phyloP scores from a whole-genome alignment of 2,113 vertebrate genomes.

The Ictalurus punctatus region DNA sequence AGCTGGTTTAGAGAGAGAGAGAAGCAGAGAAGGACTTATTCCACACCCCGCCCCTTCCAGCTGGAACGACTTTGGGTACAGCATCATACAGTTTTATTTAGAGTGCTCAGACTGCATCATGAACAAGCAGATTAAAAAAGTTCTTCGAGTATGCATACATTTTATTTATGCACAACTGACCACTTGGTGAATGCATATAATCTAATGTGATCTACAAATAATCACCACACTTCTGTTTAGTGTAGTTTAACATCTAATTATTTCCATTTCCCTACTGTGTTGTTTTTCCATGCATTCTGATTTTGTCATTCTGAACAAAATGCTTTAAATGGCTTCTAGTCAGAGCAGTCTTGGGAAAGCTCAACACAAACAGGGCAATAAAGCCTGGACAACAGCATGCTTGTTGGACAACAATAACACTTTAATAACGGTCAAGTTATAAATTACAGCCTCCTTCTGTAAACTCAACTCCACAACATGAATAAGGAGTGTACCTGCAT shows the following conservation, averaged over 20 bases:
- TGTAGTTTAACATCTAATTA: slow-evolving; percentile 1
- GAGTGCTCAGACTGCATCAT: neutral
- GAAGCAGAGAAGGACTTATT: slow-evolving; percentile 28
- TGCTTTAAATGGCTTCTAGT: neutral
- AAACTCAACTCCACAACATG: slow-evolving; percentile 8
- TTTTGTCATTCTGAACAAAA: neutral
- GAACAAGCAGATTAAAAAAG: neutral
- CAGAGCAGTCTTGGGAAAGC: slow-evolving; percentile 15
- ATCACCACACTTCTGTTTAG: neutral
- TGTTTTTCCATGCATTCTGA: neutral
- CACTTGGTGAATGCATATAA: neutral
- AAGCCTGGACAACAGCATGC: slow-evolving; percentile 27
- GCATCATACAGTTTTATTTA: slow-evolving; percentile 14
- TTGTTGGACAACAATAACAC: slow-evolving; percentile 14
- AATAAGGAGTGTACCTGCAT: slow-evolving; percentile 64
- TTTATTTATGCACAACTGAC: neutral
- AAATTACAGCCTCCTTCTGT: neutral
- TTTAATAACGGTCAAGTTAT: neutral
- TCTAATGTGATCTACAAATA: neutral
- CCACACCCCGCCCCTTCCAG: slow-evolving; percentile 38
- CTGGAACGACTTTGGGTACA: slow-evolving; percentile 13
- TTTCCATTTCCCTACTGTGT: neutral
- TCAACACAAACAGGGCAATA: slow-evolving; percentile 27
- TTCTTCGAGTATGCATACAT: neutral
- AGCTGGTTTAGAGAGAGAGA: slow-evolving; percentile 41